Evolutionary conservation across 2,797 vertebrate species (phyloP), one percentile per base, ranked within the genome.

Genomic region (Hozukius guyotensis): DNA sequence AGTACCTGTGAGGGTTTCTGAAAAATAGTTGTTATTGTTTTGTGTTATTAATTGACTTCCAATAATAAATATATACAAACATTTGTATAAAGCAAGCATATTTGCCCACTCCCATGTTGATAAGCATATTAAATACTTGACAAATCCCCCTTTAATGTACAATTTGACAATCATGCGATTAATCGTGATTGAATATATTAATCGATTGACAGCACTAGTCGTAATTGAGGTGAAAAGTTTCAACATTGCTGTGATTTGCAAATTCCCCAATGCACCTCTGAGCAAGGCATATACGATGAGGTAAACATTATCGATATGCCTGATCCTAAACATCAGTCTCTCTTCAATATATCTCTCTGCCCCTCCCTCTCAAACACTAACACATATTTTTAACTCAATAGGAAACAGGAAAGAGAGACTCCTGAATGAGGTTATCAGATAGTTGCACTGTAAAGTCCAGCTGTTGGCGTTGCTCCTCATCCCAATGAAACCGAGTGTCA

Each of bases 391-490:
- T 63, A 69, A 72, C 71, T 84, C 72, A 80, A 73, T 55, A 18
- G 84, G 77, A 84, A 64, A 79, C 89, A 89, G 90, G 80, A 89
- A 90, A 86, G 69, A 81, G 77, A 82, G 77, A 83, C 84, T 90
- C 81, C 81, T 84, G 80, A 88, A 82, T 89, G 88, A 91, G 83
- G 77, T 72, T 18, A 72, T 87, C 75, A 82, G 46, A 76, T 79
- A 82, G 87, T 78, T 76, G 65, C 76, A 66, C 87, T 87, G 83
- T 93, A 91, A 93, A 89, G 88, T 91, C 92, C 92, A 94, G 92
- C 91, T 94, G 93, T 70, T 91, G 85, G 63, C 42, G 72, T 62
- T 75, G 62, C 76, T 69, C 75, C 61, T 88, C 72, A 29, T 79
- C 80, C 78, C 71, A 82, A 77, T 87, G 82, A 83, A 86, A 74